A percentile compares a stretch with the other conserved stretches of the same genome.
Evolutionary conservation across 1,140 invertebrate genomes (phyloP).

Genomic region (Grapholita molesta): DNA sequence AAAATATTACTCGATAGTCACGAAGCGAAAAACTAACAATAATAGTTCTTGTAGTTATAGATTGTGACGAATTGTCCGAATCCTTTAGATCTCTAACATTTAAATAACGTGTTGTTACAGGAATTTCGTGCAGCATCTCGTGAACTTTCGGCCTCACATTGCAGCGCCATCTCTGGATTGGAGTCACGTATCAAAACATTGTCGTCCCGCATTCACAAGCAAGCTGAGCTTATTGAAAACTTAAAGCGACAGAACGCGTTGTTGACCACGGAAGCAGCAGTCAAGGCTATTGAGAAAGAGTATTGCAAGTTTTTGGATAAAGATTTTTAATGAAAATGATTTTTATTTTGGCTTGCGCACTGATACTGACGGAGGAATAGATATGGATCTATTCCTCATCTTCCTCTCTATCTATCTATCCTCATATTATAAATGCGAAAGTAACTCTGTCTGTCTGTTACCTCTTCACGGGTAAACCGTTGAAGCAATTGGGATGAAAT

Average conservation of each 20-base stretch:
- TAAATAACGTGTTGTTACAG: constrained; percentile 30
- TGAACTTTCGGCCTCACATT: constrained; percentile 40
- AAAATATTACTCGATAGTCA: too few relatives aligned
- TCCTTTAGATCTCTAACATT: too few relatives aligned
- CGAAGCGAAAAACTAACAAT: too few relatives aligned
- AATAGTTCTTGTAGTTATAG: too few relatives aligned
- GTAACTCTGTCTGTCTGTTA: too few relatives aligned
- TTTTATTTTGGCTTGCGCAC: not conserved
- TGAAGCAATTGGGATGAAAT: too few relatives aligned
- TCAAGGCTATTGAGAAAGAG: constrained; percentile 42
- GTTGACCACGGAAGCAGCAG: constrained; percentile 34
- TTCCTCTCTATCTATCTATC: too few relatives aligned
- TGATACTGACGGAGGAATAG: too few relatives aligned
- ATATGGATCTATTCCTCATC: too few relatives aligned
- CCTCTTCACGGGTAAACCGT: too few relatives aligned
- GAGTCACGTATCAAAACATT: constrained; percentile 38
- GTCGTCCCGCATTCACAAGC: constrained; percentile 34
- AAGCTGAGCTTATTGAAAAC: constrained; percentile 49
- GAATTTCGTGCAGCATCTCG: constrained; percentile 51
- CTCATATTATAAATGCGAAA: too few relatives aligned
- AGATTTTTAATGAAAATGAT: constrained; percentile 28
- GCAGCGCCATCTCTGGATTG: constrained; percentile 40
- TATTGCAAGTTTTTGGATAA: constrained; percentile 46
- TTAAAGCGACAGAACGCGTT: constrained; percentile 49
- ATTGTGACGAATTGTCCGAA: too few relatives aligned